phyloP scores from a whole-genome alignment of 1,140 invertebrate species.

The Asbolus verrucosus region DNA sequence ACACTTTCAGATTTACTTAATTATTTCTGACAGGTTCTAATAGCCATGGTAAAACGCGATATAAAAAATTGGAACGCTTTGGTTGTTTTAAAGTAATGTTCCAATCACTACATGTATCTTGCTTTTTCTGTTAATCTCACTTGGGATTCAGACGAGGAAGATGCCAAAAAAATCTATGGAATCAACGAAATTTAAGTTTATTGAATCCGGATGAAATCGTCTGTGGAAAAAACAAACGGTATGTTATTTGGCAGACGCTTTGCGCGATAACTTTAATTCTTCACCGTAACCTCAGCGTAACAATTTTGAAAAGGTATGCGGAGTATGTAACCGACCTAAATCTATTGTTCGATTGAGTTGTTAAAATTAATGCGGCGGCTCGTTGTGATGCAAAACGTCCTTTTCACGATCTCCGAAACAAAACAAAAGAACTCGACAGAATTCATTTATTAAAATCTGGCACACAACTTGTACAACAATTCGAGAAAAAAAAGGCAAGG shows the following conservation, averaged over 20 bases:
- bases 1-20: too few species aligned
- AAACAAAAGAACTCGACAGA: background rate
- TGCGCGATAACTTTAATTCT: slow-evolving; percentile 15
- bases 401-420: too few species aligned
- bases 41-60: too few species aligned
- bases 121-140: too few species aligned
- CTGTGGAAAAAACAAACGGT: background rate
- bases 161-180: background rate
- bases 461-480: slow-evolving; percentile 10
- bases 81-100: too few species aligned
- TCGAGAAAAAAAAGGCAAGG: slow-evolving; percentile 12
- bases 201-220: slow-evolving; percentile 8
- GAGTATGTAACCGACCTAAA: background rate
- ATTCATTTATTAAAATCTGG: slow-evolving; percentile 17
- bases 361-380: too few species aligned
- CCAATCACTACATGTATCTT: too few species aligned
- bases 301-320: background rate
- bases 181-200: slow-evolving; percentile 9
- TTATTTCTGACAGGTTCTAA: too few species aligned
- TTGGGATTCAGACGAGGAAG: too few species aligned
- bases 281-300: background rate
- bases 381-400: too few species aligned
- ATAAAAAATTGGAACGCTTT: too few species aligned
- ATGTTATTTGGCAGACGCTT: background rate
- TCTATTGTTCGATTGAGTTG: background rate